These are phyloP conservation scores for Zoanthus sansibaricus DNA, from an alignment of 92 coral and sea anemone species.

Conservation along the genomic window DNA sequence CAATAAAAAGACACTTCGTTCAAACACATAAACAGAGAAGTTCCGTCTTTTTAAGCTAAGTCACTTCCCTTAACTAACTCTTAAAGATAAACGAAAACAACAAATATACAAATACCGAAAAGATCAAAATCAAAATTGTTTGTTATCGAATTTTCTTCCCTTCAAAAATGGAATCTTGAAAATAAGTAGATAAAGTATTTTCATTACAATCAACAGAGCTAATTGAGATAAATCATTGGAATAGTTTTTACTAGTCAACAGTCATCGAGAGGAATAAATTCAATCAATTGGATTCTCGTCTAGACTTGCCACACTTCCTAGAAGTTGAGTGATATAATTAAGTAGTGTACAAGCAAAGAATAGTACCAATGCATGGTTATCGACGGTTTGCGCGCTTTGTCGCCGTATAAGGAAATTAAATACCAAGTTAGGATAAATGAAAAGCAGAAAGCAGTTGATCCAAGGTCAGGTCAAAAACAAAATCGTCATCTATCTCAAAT, in stretches of 20 bases:
- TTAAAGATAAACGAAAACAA: neutral
- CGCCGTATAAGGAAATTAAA: conserved; percentile 42
- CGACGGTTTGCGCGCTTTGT: conserved; percentile 18
- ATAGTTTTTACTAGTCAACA: neutral
- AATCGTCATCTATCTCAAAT: too few species aligned
- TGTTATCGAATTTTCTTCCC: neutral
- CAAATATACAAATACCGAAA: neutral
- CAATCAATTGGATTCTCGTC: conserved; percentile 21
- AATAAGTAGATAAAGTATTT: neutral
- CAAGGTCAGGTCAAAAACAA: neutral
- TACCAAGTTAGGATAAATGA: neutral
- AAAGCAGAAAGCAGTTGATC: neutral
- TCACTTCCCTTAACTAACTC: neutral
- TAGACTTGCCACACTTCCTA: conserved; percentile 33
- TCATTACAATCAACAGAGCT: neutral
- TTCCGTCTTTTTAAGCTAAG: neutral
- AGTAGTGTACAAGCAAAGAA: neutral
- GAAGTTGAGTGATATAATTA: conserved; percentile 15
- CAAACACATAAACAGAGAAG: neutral
- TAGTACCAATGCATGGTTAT: neutral
- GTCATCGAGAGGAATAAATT: neutral
- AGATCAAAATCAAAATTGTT: neutral
- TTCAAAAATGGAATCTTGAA: neutral
- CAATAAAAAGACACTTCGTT: neutral
- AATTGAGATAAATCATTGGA: neutral